Base-by-base conservation (phyloP, 2,113 vertebrate species). In the Sarotherodon lohbergeri region DNA sequence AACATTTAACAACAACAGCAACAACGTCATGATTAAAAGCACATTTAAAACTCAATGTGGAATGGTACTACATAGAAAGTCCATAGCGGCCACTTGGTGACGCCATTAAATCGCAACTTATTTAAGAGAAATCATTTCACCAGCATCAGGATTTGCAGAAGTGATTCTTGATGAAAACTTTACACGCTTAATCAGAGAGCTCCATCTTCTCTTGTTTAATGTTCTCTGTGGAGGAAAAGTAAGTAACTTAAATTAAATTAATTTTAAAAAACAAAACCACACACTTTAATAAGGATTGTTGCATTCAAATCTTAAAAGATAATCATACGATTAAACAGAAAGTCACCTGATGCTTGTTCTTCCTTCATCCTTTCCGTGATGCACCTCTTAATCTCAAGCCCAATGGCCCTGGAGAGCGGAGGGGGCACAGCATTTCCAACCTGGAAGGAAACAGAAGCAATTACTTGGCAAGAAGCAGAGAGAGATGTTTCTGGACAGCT, bases 381-480 rank as follows among this genome's bases (percentile, higher is more conserved):
- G 22, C 98, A 98, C 29, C 91, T 93, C 91, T 97, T 98, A 81
- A 99, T 94, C 96, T 99, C 98, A 86, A 98, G 80, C 27, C 98
- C 98, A 0, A 99, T 98, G 95, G 98, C 97, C 95, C 97, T 98
- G 82, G 98, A 97, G 19, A 99, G 97, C 1, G 98, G 98, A 1
- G 98, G 98, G 0, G 98, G 98, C 83, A 99, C 98, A 0, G 98
- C 98, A 0, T 99, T 99, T 10, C 98, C 98, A 34, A 99, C 98
- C 98, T 98, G 91, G 1, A 8, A 56, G 11, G 16, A 78, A 78
- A 12, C 39, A 4, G 14, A 76, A 50, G 0, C 43, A 76, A 76
- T 50, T 50, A 50, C 0, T 48, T 48, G 14, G 34, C 34, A 39
- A 66, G 19, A 66, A 0, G 0, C 71, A 12, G 24, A 16, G 24